phyloP scores from a whole-genome alignment of 2,113 vertebrate genomes.

The Cercopithecus mona region DNA sequence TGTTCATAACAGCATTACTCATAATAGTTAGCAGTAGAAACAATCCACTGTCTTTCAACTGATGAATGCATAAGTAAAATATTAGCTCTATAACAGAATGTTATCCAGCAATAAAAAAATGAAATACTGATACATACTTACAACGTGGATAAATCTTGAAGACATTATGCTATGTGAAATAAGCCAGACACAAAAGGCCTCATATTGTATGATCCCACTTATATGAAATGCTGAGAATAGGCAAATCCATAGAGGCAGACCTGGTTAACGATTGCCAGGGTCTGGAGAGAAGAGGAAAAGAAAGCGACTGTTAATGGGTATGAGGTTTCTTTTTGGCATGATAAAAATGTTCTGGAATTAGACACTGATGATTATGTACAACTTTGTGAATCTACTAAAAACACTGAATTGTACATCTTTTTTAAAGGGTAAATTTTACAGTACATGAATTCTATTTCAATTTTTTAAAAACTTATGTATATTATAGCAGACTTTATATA shows the following conservation, averaged over 20 bases:
- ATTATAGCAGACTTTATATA: neutral
- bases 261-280: neutral
- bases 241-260: neutral
- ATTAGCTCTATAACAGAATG: neutral
- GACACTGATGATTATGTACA: neutral
- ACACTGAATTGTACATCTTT: neutral
- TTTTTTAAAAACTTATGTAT: neutral
- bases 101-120: neutral
- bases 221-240: neutral
- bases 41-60: neutral
- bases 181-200: neutral
- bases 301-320: neutral
- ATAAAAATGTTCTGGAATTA: neutral
- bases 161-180: neutral
- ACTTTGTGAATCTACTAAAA: neutral
- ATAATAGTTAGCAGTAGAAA: neutral
- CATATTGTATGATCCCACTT: neutral
- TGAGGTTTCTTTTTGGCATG: neutral
- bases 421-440: neutral
- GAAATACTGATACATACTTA: neutral
- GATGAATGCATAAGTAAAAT: neutral
- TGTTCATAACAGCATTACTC: neutral
- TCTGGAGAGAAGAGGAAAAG: neutral
- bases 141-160: neutral
- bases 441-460: neutral